Percentiles rank a stretch among this genome's conserved stretches.
Evolutionary conservation across 2,113 vertebrate genomes (phyloP).

Genomic region (Podarcis muralis): DNA sequence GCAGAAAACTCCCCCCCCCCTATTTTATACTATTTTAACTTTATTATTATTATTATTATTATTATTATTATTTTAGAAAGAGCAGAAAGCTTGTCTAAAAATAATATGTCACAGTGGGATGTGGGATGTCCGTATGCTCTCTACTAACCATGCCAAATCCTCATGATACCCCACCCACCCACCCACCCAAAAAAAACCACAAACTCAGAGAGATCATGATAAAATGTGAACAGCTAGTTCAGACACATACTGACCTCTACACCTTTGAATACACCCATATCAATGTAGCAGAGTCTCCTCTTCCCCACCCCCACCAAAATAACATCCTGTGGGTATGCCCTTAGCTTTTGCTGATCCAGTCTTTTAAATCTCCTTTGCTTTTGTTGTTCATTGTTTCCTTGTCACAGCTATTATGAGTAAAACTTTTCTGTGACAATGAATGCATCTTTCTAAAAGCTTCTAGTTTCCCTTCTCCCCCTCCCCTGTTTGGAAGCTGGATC

Average conservation of each 20-base stretch:
- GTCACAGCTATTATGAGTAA: slow-evolving; percentile 40
- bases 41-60: no score
- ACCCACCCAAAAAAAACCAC: no score
- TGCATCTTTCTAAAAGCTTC: slow-evolving; percentile 73
- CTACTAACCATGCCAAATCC: not conserved
- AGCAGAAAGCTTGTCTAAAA: not conserved
- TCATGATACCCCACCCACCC: not conserved
- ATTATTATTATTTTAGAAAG: no score
- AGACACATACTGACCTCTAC: not conserved
- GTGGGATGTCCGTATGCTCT: not conserved
- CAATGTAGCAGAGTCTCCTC: not conserved
- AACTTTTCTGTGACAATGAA: slow-evolving; percentile 64
- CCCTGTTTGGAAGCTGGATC: slow-evolving; percentile 66
- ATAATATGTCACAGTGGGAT: not conserved
- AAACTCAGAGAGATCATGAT: not conserved
- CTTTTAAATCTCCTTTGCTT: slow-evolving; percentile 41
- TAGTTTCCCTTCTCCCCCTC: slow-evolving; percentile 41
- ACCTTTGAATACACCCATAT: not conserved
- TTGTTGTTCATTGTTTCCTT: slow-evolving; percentile 55
- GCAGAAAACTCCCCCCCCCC: no score
- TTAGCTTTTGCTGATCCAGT: slow-evolving; percentile 15
- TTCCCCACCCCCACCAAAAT: not conserved
- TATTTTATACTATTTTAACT: no score
- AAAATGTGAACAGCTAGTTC: not conserved
- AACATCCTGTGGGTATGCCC: not conserved